Conservation (phyloP, 2,888 invertebrate genomes). For the Cyaniris semiargus region DNA sequence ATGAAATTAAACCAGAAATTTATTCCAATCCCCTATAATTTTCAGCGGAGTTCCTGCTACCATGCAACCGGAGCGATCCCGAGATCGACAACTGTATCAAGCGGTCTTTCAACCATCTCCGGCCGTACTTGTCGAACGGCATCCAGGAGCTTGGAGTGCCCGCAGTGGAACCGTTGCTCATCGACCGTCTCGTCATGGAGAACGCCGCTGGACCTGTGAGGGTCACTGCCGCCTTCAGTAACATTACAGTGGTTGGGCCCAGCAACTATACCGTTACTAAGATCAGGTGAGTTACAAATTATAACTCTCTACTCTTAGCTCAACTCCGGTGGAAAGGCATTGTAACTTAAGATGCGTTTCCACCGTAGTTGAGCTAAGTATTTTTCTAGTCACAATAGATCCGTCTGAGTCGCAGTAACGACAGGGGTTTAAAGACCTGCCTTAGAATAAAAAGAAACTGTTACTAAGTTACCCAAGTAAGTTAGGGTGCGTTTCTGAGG, state of each 20-base stretch:
- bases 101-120: slow-evolving; percentile 85
- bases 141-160: slow-evolving; percentile 86
- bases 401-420: too few species aligned
- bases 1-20: background rate
- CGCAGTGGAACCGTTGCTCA: slow-evolving; percentile 86
- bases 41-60: slow-evolving; percentile 86
- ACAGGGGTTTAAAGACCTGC: too few species aligned
- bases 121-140: slow-evolving; percentile 85
- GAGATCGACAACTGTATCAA: slow-evolving; percentile 84
- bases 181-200: slow-evolving; percentile 87
- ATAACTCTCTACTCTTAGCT: too few species aligned
- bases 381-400: too few species aligned
- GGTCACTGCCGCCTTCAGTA: slow-evolving; percentile 86
- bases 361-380: too few species aligned
- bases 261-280: slow-evolving; percentile 86
- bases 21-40: slow-evolving; percentile 45
- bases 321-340: too few species aligned
- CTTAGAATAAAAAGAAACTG: too few species aligned
- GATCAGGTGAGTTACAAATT: slow-evolving; percentile 74
- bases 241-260: slow-evolving; percentile 88
- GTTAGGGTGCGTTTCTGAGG: too few species aligned
- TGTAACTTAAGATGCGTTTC: too few species aligned
- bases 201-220: slow-evolving; percentile 88
- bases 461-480: too few species aligned
- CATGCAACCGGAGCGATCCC: slow-evolving; percentile 85